Conservation (phyloP, 2,797 vertebrate species). For the Anisognathus igniventris region DNA sequence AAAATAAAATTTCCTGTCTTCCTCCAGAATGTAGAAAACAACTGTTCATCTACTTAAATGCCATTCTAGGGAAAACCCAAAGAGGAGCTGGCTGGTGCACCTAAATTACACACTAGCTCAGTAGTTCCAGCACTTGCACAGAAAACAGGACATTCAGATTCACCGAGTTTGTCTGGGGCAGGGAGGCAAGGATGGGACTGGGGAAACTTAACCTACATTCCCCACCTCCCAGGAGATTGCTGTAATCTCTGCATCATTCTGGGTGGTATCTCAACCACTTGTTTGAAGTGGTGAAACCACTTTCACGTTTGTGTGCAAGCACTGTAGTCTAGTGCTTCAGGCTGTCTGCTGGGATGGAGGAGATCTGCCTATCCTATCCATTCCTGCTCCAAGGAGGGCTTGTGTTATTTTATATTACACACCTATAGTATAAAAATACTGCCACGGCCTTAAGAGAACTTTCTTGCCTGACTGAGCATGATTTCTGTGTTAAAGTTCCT, state of each 20-base stretch:
- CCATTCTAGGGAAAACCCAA: not conserved
- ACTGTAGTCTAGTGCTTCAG: constrained; percentile 1
- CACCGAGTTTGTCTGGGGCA: not conserved
- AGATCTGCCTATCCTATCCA: not conserved
- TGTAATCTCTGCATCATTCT: not conserved
- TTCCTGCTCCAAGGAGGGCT: not conserved
- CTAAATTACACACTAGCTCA: not conserved
- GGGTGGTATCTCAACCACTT: constrained; percentile 1
- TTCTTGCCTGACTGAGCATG: not conserved
- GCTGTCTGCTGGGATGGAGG: not conserved
- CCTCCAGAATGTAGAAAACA: not conserved
- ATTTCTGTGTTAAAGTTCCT: not conserved
- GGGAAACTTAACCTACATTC: not conserved
- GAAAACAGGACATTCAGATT: not conserved
- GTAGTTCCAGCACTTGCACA: not conserved
- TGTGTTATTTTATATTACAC: not conserved
- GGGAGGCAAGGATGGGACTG: not conserved
- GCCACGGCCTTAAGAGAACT: not conserved
- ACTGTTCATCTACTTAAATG: not conserved
- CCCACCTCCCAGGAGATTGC: not conserved
- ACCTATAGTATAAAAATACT: not conserved
- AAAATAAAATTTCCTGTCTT: not conserved
- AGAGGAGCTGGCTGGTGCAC: not conserved
- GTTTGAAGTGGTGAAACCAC: constrained; percentile 35
- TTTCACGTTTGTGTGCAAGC: not conserved